Evolutionary conservation across 2,888 invertebrate species (phyloP).

Genomic region (Idaea dimidiata): DNA sequence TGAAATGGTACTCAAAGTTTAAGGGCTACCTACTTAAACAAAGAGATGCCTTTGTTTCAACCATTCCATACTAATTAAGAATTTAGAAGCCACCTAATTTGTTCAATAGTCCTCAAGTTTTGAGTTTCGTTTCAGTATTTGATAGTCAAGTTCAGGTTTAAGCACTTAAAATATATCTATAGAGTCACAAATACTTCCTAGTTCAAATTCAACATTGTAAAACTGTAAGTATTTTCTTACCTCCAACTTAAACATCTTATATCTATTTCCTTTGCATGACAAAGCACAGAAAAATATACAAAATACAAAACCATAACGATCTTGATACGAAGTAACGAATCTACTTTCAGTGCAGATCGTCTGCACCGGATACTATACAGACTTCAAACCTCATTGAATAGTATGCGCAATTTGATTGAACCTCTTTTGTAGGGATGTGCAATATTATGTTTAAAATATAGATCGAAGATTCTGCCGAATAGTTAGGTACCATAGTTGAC

Average conservation of each 20-base stretch:
- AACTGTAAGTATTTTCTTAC: neutral
- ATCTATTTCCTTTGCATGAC: neutral
- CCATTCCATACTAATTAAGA: too few species aligned
- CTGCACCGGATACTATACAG: constrained; percentile 49
- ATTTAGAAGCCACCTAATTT: too few species aligned
- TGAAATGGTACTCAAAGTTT: too few species aligned
- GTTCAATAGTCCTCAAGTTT: too few species aligned
- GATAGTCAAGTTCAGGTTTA: too few species aligned
- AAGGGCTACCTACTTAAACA: too few species aligned
- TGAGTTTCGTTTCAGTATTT: too few species aligned
- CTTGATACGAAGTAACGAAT: constrained; percentile 14
- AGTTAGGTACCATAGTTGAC: too few species aligned
- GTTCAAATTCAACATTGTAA: neutral
- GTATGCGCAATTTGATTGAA: constrained; percentile 59
- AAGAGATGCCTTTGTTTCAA: too few species aligned
- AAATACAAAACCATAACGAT: constrained; percentile 8
- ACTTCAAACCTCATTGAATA: constrained; percentile 55
- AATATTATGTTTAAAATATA: neutral
- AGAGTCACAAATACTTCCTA: neutral
- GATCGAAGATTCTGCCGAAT: neutral
- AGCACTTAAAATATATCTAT: too few species aligned
- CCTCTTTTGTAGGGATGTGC: constrained; percentile 25
- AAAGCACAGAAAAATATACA: neutral
- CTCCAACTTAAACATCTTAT: neutral
- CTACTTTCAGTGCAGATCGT: constrained; percentile 23